phyloP scores from a whole-genome alignment of 2,113 vertebrate genomes.

The Urocolius indicus region DNA sequence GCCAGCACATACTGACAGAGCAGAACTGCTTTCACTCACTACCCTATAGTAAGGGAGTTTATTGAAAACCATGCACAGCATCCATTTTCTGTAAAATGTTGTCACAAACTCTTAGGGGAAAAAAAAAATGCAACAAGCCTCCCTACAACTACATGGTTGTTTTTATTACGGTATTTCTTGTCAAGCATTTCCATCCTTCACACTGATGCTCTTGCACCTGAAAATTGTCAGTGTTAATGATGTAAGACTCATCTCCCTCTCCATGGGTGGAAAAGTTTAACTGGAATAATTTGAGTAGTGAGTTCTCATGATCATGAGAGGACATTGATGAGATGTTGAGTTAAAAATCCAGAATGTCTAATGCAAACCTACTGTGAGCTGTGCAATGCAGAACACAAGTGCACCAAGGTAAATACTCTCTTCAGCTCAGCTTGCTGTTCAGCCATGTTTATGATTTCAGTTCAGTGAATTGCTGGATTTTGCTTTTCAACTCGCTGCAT shows the following conservation, averaged over 20 bases:
- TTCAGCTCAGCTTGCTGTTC: not conserved
- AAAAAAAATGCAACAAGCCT: rapidly evolving
- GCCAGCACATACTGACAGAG: rapidly evolving
- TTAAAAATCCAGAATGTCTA: not conserved
- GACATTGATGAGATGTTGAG: rapidly evolving
- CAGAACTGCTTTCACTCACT: rapidly evolving
- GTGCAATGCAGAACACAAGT: not conserved
- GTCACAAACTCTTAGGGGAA: rapidly evolving
- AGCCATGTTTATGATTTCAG: not conserved
- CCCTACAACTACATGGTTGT: rapidly evolving
- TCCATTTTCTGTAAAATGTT: rapidly evolving
- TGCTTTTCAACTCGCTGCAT: slow-evolving; percentile 1
- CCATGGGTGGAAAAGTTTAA: not conserved
- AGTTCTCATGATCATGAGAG: not conserved
- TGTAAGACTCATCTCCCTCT: too few relatives aligned
- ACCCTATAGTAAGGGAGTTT: not conserved
- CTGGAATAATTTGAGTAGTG: not conserved
- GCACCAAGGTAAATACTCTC: not conserved
- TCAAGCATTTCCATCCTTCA: not conserved
- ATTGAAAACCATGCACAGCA: not conserved
- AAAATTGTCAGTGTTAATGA: rapidly evolving
- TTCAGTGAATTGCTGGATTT: not conserved
- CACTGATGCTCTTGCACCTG: not conserved
- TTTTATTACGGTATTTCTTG: rapidly evolving
- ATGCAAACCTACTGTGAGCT: rapidly evolving